Conservation (phyloP, 2,797 vertebrate species). For the Thunnus albacares region DNA sequence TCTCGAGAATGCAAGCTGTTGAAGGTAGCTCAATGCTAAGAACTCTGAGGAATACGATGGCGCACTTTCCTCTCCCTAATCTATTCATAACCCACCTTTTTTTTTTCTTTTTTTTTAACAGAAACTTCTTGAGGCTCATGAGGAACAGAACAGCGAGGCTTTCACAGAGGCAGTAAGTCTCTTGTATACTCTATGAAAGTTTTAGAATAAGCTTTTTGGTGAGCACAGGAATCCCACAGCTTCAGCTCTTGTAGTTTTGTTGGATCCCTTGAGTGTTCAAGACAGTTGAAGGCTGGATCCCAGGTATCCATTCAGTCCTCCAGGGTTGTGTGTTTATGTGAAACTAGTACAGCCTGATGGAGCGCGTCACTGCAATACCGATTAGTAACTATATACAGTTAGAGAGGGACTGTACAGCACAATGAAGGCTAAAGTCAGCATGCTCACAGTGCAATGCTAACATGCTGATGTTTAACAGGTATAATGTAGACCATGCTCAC, state of each 20-base stretch:
- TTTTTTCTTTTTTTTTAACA: conserved; percentile 74
- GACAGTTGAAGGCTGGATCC: conserved; percentile 26
- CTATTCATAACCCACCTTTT: conserved; percentile 45
- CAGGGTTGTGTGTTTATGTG: conserved; percentile 28
- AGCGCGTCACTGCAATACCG: background rate
- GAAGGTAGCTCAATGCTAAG: conserved; percentile 87
- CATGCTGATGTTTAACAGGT: no score
- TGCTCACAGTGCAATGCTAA: no score
- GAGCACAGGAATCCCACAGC: conserved; percentile 19
- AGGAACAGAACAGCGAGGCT: conserved; percentile 97
- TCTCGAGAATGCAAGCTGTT: conserved; percentile 98
- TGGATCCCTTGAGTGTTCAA: conserved; percentile 38
- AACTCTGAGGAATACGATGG: conserved; percentile 9
- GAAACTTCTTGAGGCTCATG: conserved; percentile 98
- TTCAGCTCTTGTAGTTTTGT: conserved; percentile 29
- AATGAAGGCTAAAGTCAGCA: no score
- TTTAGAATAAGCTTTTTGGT: conserved; percentile 25
- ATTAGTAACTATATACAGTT: conserved; percentile 2
- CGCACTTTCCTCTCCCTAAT: conserved; percentile 9
- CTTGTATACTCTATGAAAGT: conserved; percentile 18
- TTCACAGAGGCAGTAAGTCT: conserved; percentile 98
- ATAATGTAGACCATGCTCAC: no score
- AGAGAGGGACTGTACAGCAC: background rate
- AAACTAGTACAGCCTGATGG: background rate
- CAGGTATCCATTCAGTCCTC: conserved; percentile 38